Percentiles rank a stretch among this genome's conserved stretches.
phyloP scores from a whole-genome alignment of 2,797 vertebrate species.

The Sebastes reedi region DNA sequence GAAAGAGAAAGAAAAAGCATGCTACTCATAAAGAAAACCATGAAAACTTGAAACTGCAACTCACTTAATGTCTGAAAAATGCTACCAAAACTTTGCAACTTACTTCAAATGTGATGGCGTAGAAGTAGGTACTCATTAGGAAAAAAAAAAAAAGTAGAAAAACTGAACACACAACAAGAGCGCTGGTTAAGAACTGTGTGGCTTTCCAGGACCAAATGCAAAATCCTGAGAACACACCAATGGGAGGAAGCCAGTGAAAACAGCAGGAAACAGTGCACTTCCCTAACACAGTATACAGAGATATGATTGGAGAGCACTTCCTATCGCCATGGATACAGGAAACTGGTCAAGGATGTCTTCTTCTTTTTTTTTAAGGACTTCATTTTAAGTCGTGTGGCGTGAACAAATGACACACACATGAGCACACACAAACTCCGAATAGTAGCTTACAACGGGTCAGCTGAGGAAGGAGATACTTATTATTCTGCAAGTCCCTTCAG shows the following conservation, averaged over 20 bases:
- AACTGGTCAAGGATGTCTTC: conserved; percentile 72
- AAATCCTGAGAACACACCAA: conserved; percentile 24
- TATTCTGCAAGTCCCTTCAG: neutral
- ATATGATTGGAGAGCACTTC: conserved; percentile 72
- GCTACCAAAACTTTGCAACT: conserved; percentile 25
- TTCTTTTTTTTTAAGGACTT: conserved; percentile 15
- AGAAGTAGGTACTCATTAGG: neutral
- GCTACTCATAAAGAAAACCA: neutral
- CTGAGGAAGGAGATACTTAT: neutral
- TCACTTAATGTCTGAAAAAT: neutral
- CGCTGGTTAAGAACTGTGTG: neutral
- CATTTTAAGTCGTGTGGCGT: conserved; percentile 7
- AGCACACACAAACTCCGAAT: neutral
- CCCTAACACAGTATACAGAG: conserved; percentile 46
- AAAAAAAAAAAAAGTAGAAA: neutral
- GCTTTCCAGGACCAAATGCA: conserved; percentile 48
- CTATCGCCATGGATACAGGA: conserved; percentile 83
- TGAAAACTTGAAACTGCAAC: neutral
- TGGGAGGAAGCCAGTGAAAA: conserved; percentile 68
- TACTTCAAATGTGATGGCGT: conserved; percentile 28
- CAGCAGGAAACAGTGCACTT: conserved; percentile 77
- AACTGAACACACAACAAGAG: neutral
- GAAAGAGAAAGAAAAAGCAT: neutral
- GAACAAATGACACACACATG: conserved; percentile 3
- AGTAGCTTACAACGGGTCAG: neutral